Percentiles rank a stretch among this genome's conserved stretches.
These are phyloP conservation scores for Myrmophylax atrothorax DNA, from an alignment of 2,113 vertebrate species.

Conservation along the genomic window DNA sequence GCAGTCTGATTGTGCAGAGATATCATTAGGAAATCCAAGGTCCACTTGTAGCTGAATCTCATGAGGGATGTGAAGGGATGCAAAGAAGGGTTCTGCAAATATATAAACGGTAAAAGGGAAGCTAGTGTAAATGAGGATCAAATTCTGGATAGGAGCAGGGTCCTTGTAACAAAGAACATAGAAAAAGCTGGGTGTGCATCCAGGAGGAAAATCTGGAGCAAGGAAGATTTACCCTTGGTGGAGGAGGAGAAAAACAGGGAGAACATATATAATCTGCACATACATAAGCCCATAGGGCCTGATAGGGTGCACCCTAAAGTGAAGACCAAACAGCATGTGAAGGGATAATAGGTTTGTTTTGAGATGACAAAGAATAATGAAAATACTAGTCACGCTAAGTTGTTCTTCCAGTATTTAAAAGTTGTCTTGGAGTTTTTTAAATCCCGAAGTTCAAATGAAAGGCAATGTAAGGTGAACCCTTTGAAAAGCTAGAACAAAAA, in stretches of 20 bases:
- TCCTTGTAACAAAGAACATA: neutral
- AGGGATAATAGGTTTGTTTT: neutral
- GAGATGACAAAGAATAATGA: neutral
- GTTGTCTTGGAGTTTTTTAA: neutral
- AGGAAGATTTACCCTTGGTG: neutral
- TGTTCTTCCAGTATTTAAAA: neutral
- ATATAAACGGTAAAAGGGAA: neutral
- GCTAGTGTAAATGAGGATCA: neutral
- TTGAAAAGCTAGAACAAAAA: neutral
- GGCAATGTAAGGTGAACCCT: neutral
- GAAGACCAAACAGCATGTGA: neutral
- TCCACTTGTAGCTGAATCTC: neutral
- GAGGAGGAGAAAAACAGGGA: neutral
- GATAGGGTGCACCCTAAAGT: neutral
- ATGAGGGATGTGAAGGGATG: neutral
- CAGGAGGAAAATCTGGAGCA: neutral
- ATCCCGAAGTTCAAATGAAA: neutral
- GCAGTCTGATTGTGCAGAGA: neutral
- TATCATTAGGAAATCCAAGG: neutral
- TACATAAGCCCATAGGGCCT: accelerated
- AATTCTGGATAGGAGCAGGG: neutral
- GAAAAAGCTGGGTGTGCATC: neutral
- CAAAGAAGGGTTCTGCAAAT: neutral
- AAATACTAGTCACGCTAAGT: neutral
- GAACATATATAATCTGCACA: neutral